Conservation (phyloP, 1,140 invertebrate species). For the Drosophila tsacasi region DNA sequence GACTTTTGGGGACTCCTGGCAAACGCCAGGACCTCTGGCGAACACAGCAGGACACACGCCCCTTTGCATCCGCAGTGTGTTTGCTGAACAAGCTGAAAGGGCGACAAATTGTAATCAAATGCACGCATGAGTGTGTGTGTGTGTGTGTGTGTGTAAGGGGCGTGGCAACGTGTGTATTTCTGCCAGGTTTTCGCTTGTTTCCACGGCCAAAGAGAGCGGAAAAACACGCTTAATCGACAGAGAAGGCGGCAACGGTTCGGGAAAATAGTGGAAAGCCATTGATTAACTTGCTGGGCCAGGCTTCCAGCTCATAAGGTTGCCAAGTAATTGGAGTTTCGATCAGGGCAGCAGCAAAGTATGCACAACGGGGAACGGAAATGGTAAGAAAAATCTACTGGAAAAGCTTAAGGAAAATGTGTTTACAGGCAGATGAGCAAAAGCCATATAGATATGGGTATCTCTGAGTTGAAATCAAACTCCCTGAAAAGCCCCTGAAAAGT, state of each 20-base stretch:
- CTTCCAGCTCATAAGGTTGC: constrained; percentile 27
- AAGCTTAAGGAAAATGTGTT: background rate
- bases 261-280: constrained; percentile 48
- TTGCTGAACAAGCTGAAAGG: constrained; percentile 53
- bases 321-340: constrained; percentile 38
- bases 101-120: constrained; percentile 74
- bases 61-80: constrained; percentile 36
- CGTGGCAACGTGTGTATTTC: constrained; percentile 40
- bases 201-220: constrained; percentile 37
- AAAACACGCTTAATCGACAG: constrained; percentile 37
- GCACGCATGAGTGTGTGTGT: constrained; percentile 40
- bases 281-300: constrained; percentile 32
- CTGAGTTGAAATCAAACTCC: background rate
- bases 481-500: too few relatives aligned
- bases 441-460: background rate
- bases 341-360: constrained; percentile 3
- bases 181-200: constrained; percentile 23
- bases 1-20: background rate
- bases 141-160: constrained; percentile 24
- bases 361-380: constrained; percentile 3
- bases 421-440: constrained; percentile 3
- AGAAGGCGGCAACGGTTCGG: background rate
- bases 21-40: background rate
- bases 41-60: constrained; percentile 17
- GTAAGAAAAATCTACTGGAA: background rate